Conservation (phyloP, 1,140 invertebrate species). For the Drosophila pachea region DNA sequence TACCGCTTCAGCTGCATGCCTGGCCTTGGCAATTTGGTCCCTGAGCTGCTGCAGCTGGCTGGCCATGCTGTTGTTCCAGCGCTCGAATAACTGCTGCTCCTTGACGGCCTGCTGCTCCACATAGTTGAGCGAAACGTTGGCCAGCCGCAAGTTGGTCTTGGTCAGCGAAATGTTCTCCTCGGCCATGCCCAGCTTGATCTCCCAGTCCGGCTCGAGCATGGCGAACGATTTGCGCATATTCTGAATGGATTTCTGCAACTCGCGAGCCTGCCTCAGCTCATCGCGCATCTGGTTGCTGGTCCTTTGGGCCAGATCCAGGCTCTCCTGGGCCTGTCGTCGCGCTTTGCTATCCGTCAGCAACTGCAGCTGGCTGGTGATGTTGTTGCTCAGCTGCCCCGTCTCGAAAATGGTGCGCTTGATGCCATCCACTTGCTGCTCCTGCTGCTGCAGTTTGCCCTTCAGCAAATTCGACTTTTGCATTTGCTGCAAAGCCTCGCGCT, state of each 20-base stretch:
- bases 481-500: constrained; percentile 78
- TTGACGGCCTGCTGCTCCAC: constrained; percentile 79
- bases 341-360: constrained; percentile 47
- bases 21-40: constrained; percentile 87
- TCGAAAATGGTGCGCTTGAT: constrained; percentile 80
- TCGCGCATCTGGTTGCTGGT: constrained; percentile 80
- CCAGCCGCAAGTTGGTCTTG: constrained; percentile 67
- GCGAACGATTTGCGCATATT: constrained; percentile 80
- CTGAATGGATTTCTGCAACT: constrained; percentile 79
- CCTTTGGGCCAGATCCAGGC: constrained; percentile 79
- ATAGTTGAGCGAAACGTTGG: constrained; percentile 80
- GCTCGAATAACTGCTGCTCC: constrained; percentile 81
- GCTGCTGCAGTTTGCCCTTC: constrained; percentile 75
- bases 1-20: constrained; percentile 89
- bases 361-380: constrained; percentile 76
- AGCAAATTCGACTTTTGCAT: constrained; percentile 79
- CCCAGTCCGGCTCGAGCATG: constrained; percentile 81
- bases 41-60: constrained; percentile 84
- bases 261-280: constrained; percentile 80
- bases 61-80: constrained; percentile 82
- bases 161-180: constrained; percentile 76
- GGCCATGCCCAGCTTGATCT: constrained; percentile 80
- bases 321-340: constrained; percentile 72
- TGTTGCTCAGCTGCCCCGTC: constrained; percentile 81
- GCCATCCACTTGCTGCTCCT: constrained; percentile 79